Evolutionary conservation across 2,888 invertebrate genomes (phyloP), one percentile per base, ranked within the genome.

Genomic region (Melangyna quadrimaculata): DNA sequence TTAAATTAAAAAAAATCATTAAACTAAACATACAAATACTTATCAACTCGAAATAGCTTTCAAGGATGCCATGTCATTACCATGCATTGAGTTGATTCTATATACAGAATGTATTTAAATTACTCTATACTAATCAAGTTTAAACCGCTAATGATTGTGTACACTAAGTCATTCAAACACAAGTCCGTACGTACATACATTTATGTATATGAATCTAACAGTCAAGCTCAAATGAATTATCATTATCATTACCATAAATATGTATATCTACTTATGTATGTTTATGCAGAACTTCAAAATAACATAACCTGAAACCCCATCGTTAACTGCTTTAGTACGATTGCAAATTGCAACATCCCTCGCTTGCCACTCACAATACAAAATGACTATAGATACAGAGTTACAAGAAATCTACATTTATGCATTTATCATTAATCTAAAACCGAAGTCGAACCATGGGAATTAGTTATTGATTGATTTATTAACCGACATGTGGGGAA

Each of bases 381-480:
- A n/a, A 51, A 51, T 24, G 7, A 3, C 51, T 51, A 78, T 67
- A 69, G 48, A 74, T 61, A 65, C 83, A 78, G 71, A 61, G 72
- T 84, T 71, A 87, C 84, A 84, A 81, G 84, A 78, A 87, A 75
- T 87, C 72, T 84, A 71, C 80, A 87, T 86, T 55, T 45, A 17
- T 27, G 61, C 79, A 87, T 87, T 80, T 83, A 87, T 87, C 87
- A 88, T 88, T 87, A 87, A 88, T 88, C 88, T 86, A 88, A 87
- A 87, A 87, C 88, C 87, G 59, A 87, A 71, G 53, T 53, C 88
- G 74, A 79, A 82, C 88, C 87, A 82, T 80, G 87, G 79, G 87
- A 87, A 88, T 88, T 87, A 88, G 87, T 87, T 88, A 87, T 88
- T 88, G 88, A 88, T 88, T 88, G 87, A 88, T 88, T 88, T 88